Conservation (phyloP, 92 coral and sea anemone genomes). For the Palythoa grandiflora region DNA sequence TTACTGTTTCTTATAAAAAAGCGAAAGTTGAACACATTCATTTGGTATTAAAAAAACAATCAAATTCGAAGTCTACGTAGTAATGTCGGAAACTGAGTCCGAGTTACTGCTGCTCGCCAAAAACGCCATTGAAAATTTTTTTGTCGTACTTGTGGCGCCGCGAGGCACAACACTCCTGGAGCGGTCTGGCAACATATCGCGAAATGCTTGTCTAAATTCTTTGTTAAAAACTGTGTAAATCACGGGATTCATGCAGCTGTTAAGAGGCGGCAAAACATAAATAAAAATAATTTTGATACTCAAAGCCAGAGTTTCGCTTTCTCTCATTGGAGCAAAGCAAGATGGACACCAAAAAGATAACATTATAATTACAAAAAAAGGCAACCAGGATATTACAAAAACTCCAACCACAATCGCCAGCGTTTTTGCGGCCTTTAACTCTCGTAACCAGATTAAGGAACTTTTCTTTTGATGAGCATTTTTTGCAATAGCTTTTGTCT, state of each 20-base stretch:
- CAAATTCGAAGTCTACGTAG: background rate
- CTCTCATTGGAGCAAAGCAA: conserved; percentile 55
- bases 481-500: conserved; percentile 82
- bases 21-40: too few species aligned
- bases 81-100: background rate
- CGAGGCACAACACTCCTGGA: background rate
- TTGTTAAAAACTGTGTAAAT: conserved; percentile 94
- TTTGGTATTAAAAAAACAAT: too few species aligned
- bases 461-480: background rate
- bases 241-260: conserved; percentile 89
- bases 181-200: conserved; percentile 60
- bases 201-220: conserved; percentile 86
- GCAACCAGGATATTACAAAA: conserved; percentile 77
- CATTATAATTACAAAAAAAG: conserved; percentile 63
- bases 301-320: conserved; percentile 48
- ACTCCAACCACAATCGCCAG: conserved; percentile 77
- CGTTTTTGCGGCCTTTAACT: conserved; percentile 77
- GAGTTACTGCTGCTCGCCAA: background rate
- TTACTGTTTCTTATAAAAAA: too few species aligned
- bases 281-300: conserved; percentile 71
- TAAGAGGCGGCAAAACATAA: conserved; percentile 79
- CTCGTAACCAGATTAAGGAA: conserved; percentile 43
- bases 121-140: conserved; percentile 15
- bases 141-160: background rate
- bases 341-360: conserved; percentile 47